These are phyloP conservation scores for Drosophila parvula DNA, from an alignment of 1,140 invertebrate species.

Conservation along the genomic window DNA sequence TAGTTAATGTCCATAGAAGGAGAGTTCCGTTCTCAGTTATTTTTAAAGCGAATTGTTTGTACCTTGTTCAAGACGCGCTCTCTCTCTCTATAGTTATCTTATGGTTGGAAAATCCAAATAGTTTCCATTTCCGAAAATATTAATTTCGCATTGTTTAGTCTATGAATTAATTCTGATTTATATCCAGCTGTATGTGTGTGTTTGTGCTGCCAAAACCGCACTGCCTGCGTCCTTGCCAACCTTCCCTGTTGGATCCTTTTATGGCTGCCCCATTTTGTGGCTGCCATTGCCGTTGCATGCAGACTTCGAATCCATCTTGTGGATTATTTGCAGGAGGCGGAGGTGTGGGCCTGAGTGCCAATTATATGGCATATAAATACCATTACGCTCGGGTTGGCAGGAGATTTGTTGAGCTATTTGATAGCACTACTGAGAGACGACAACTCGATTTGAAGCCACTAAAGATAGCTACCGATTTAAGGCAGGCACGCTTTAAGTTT, in stretches of 20 bases:
- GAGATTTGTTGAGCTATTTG: slow-evolving; percentile 51
- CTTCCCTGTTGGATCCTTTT: slow-evolving; percentile 8
- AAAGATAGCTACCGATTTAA: not conserved
- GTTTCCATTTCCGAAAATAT: slow-evolving; percentile 49
- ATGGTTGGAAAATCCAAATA: not conserved
- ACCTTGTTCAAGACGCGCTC: not conserved
- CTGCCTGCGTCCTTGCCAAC: not conserved
- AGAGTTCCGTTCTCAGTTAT: not conserved
- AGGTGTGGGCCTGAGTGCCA: slow-evolving; percentile 20
- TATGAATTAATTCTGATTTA: slow-evolving; percentile 57
- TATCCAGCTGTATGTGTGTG: slow-evolving; percentile 59
- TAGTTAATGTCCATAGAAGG: slow-evolving; percentile 10
- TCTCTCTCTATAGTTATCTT: not conserved
- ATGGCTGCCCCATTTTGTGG: slow-evolving; percentile 45
- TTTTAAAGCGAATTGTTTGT: not conserved
- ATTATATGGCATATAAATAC: slow-evolving; percentile 56
- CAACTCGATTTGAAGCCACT: not conserved
- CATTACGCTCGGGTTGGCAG: slow-evolving; percentile 36
- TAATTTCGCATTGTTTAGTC: slow-evolving; percentile 46
- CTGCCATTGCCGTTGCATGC: slow-evolving; percentile 31
- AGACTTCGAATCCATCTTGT: slow-evolving; percentile 43
- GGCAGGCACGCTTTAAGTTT: slow-evolving; percentile 12
- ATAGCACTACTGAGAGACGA: slow-evolving; percentile 45
- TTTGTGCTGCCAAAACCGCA: not conserved
- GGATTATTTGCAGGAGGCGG: not conserved